These are phyloP conservation scores for Blomia tropicalis DNA, from an alignment of 2,888 invertebrate species.

Conservation along the genomic window DNA sequence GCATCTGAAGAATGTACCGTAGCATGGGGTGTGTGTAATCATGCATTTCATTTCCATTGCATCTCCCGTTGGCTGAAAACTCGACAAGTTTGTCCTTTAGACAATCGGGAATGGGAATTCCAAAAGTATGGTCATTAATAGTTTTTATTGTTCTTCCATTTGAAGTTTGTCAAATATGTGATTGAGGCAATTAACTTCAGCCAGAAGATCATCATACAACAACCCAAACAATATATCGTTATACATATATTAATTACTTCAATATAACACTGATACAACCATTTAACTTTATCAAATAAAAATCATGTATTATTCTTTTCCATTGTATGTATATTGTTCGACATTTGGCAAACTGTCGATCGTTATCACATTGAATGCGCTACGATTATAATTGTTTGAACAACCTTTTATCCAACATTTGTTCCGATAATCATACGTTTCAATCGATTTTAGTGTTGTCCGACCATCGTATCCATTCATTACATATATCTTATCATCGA, in stretches of 20 bases:
- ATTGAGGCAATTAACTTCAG: too few species aligned
- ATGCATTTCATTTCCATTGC: conserved; percentile 99
- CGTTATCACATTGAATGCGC: background rate
- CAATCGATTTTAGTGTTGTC: background rate
- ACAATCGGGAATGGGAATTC: conserved; percentile 99
- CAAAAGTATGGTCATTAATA: conserved; percentile 59
- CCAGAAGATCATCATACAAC: too few species aligned
- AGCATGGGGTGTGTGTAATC: conserved; percentile 99
- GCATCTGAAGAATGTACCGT: conserved; percentile 98
- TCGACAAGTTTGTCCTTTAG: conserved; percentile 92
- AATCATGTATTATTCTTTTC: too few species aligned
- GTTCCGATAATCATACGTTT: background rate
- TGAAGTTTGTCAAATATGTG: too few species aligned
- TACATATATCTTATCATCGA: conserved; percentile 60
- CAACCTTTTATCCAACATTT: background rate
- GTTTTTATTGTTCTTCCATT: too few species aligned
- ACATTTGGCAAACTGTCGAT: background rate
- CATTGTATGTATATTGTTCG: background rate
- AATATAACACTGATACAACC: too few species aligned
- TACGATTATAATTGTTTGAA: background rate
- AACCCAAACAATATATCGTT: too few species aligned
- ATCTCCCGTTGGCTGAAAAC: conserved; percentile 99
- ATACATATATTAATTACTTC: too few species aligned
- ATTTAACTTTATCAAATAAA: too few species aligned
- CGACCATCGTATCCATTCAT: conserved; percentile 66